A percentile compares a stretch with the other conserved stretches of the same genome.
Conservation (phyloP, 2,888 invertebrate genomes). For the Crossocerus cetratus region DNA sequence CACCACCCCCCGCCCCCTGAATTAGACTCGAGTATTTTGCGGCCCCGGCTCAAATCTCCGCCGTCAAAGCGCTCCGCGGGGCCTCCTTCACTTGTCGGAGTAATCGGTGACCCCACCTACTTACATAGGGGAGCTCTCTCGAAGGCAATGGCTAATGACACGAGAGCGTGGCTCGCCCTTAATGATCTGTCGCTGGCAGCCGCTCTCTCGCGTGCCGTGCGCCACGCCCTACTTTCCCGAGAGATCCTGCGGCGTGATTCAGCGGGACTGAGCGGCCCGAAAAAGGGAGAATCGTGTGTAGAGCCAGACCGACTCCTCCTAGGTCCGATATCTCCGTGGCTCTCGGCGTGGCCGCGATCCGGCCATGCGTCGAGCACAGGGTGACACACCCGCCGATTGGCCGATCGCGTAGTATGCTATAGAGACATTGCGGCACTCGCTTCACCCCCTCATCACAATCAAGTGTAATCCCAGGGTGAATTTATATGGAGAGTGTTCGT, state of each 20-base stretch:
- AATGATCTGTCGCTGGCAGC: background rate
- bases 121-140: no score
- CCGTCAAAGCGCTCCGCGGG: background rate
- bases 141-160: background rate
- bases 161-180: background rate
- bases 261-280: constrained; percentile 3
- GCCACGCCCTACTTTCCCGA: constrained; percentile 36
- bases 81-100: background rate
- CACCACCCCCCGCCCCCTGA: background rate
- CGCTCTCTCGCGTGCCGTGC: constrained; percentile 25
- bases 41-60: background rate
- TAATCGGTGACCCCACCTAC: background rate
- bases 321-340: background rate
- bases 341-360: constrained; percentile 14
- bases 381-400: constrained; percentile 58
- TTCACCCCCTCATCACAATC: constrained; percentile 30
- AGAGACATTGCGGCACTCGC: constrained; percentile 53
- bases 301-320: background rate
- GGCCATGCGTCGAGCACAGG: constrained; percentile 52
- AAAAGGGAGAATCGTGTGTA: background rate
- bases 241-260: constrained; percentile 21
- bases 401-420: constrained; percentile 45
- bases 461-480: background rate
- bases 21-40: background rate
- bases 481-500: background rate